Base-by-base conservation (phyloP, 2,113 vertebrate species). In the Eleginops maclovinus region DNA sequence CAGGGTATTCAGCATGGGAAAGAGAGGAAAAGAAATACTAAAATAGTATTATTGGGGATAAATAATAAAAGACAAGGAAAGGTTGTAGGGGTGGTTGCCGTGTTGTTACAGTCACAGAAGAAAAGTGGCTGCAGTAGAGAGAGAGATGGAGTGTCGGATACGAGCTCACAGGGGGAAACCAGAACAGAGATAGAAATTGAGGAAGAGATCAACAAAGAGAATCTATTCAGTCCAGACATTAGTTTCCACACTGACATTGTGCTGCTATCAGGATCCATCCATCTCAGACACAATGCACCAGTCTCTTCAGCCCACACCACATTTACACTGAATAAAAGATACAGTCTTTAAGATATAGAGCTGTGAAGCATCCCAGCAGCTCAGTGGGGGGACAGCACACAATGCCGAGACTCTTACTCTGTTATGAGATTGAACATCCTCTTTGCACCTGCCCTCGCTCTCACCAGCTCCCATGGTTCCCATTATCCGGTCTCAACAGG, bases 251-350 rank as follows among this genome's bases (percentile, higher is more conserved):
- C 50, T 43, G 73, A 56, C 43, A 22, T 63, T 28, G 72, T 74
- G 66, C 77, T 53, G 85, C 88, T 87, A 87, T 88, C 76, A 28
- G 78, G 84, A 86, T 82, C 68, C 79, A 82, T 83, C 88, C 85
- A 72, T 87, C 79, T 78, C 66, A 83, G 71, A 86, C 88, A 89
- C 90, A 91, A 91, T 85, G 79, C 79, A 76, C 28, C 74, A 66
- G 60, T 76, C 77, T 77, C 69, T 73, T 77, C 72, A 81, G 53
- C 70, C 62, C 68, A 72, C 69, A 72, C 69, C 77, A 77, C 75
- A 73, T 85, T 77, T 72, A 72, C 68, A 64, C 58, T 60, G 70
- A 83, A 82, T 76, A 70, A 87, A 83, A 88, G 80, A 88, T 77
- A 40, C 53, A 74, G 58, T 69, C 65, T 73, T 79, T 76, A 69